Base-by-base conservation (phyloP, 2,113 vertebrate genomes). In the Martes martes region DNA sequence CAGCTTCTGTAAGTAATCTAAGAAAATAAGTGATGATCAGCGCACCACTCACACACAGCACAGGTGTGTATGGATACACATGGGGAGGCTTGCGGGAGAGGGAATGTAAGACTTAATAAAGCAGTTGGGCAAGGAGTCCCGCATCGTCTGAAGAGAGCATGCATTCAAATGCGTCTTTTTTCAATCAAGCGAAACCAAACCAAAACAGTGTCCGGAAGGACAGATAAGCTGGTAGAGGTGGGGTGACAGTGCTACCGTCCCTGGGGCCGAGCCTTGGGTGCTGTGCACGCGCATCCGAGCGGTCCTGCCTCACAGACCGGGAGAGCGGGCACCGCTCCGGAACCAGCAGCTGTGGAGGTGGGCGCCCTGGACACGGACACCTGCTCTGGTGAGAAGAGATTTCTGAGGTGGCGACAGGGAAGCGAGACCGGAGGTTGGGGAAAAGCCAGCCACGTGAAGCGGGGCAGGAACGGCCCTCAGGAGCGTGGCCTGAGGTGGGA, bases 401-500 rank as follows among this genome's bases (percentile, higher is more conserved):
- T 15, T 8, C 9, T 6, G 24, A 57, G 65, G 36, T 8, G 45
- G 65, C 2, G 13, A 11, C 6, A 71, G 26, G 57, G 36, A 42
- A 1, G 7, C 11, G 82, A 78, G 55, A 21, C 26, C 23, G 6
- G 67, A 33, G 33, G 36, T 8, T 16, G 67, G 52, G 61, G 33
- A 47, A 52, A 23, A 67, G 16, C 36, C 42, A 84, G 45, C n/a
- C 24, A 3, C 0, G 1, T 18, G 11, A 11, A 73, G 55, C 61
- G 42, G 55, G 76, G 31, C 26, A 7, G 36, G 36, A 36, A 39
- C 11, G 36, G n/a, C 36, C 21, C 21, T 6, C 63, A 36, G 36
- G 18, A 7, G 36, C 2, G 8, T 11, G 69, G 2, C 3, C 33
- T 3, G 8, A 11, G 7, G 33, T 7, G 8, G 36, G 61, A 52